phyloP scores from a whole-genome alignment of 1,140 invertebrate genomes.

The Leptinotarsa defecta region DNA sequence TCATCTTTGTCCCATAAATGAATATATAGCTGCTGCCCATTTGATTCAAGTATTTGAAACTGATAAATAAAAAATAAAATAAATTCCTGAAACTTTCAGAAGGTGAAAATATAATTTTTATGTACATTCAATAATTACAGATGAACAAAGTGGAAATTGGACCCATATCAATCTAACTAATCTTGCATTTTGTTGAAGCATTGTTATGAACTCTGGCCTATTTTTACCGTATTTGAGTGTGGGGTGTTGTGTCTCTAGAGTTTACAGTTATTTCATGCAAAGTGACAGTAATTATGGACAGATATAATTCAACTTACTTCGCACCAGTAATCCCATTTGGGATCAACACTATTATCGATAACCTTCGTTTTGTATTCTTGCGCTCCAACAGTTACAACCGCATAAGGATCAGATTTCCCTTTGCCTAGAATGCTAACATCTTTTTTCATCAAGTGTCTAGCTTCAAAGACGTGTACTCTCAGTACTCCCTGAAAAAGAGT shows the following conservation, averaged over 20 bases:
- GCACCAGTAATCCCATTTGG: constrained; percentile 93
- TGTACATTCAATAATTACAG: not conserved
- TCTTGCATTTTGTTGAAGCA: too few species aligned
- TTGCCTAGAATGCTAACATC: constrained; percentile 89
- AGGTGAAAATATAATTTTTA: not conserved
- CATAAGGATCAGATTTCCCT: constrained; percentile 95
- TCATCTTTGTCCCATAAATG: constrained; percentile 85
- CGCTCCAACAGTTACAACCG: constrained; percentile 83
- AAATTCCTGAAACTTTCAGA: constrained; percentile 22
- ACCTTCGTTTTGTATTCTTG: constrained; percentile 86
- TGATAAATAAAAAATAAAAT: constrained; percentile 48
- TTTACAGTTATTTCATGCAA: not conserved
- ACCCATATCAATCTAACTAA: too few species aligned
- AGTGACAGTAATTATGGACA: not conserved
- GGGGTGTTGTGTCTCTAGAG: not conserved
- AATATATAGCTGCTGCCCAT: constrained; percentile 77
- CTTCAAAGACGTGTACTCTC: constrained; percentile 87
- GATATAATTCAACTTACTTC: constrained; percentile 70
- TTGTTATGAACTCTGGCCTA: not conserved
- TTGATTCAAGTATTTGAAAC: constrained; percentile 63
- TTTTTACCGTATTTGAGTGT: not conserved
- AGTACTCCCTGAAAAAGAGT: constrained; percentile 70
- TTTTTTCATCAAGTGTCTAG: constrained; percentile 91
- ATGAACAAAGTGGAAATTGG: too few species aligned
- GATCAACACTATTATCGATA: constrained; percentile 90